A percentile compares a stretch with the other conserved stretches of the same genome.
Evolutionary conservation across 1,140 invertebrate species (phyloP).

Genomic region (Stegodyphus mimosarum): DNA sequence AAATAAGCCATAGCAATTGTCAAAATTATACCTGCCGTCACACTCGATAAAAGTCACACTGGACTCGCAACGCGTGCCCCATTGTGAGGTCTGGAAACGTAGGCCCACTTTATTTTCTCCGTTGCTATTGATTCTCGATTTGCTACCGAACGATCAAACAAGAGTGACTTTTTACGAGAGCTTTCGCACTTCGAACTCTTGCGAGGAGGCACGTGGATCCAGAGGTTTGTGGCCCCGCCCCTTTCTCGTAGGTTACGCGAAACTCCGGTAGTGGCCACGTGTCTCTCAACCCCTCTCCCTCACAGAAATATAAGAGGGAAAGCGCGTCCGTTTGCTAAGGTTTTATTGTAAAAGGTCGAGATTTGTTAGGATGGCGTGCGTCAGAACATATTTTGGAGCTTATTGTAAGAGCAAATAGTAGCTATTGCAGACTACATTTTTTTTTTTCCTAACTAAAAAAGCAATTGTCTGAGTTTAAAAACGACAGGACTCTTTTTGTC

Average conservation of each 20-base stretch:
- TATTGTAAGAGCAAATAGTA: too few species aligned
- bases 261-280: neutral
- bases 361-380: too few species aligned
- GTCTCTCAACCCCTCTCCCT: too few species aligned
- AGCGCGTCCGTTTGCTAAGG: too few species aligned
- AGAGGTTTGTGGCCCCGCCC: neutral
- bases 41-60: conserved; percentile 1
- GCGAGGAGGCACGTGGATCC: neutral
- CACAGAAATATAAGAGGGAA: too few species aligned
- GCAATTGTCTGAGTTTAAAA: too few species aligned
- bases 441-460: too few species aligned
- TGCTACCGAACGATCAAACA: neutral
- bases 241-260: conserved; percentile 18
- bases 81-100: neutral
- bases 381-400: too few species aligned
- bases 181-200: neutral
- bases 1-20: neutral
- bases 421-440: too few species aligned
- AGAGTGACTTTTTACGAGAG: neutral
- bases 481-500: too few species aligned
- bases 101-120: neutral
- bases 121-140: conserved; percentile 42
- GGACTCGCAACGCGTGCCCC: conserved; percentile 3
- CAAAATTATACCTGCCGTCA: conserved; percentile 38
- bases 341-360: too few species aligned